These are phyloP conservation scores for Zhuqinia jingwanae DNA, from an alignment of 2,888 invertebrate species.

Conservation along the genomic window DNA sequence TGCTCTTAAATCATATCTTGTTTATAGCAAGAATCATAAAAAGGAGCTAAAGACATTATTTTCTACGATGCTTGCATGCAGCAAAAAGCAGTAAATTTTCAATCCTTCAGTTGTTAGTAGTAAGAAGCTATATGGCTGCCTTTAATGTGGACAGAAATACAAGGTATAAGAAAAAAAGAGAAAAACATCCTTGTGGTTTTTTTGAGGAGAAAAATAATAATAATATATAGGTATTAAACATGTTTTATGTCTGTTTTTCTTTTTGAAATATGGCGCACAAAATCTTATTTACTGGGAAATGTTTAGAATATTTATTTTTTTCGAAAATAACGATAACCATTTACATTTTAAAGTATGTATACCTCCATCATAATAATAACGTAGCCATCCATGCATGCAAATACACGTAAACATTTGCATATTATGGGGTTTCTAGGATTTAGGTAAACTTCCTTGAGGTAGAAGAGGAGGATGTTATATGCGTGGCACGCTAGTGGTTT, in stretches of 20 bases:
- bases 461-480: background rate
- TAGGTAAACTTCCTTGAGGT: background rate
- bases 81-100: too few relatives aligned
- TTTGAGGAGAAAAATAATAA: too few relatives aligned
- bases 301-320: background rate
- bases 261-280: background rate
- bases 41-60: background rate
- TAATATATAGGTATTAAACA: too few relatives aligned
- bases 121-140: too few relatives aligned
- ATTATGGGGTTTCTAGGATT: background rate
- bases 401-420: background rate
- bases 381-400: too few relatives aligned
- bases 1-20: slow-evolving; percentile 39
- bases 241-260: background rate
- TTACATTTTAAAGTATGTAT: slow-evolving; percentile 10
- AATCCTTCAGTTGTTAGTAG: too few relatives aligned
- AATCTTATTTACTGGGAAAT: slow-evolving; percentile 13
- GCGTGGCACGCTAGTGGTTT: background rate
- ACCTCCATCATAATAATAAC: too few relatives aligned
- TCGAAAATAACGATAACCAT: slow-evolving; percentile 32
- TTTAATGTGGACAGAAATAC: too few relatives aligned
- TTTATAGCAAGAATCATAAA: slow-evolving; percentile 40
- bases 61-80: too few relatives aligned
- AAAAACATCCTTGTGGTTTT: too few relatives aligned
- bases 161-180: too few relatives aligned